These are phyloP conservation scores for Avahi laniger DNA, from an alignment of 2,797 vertebrate species.

Conservation along the genomic window DNA sequence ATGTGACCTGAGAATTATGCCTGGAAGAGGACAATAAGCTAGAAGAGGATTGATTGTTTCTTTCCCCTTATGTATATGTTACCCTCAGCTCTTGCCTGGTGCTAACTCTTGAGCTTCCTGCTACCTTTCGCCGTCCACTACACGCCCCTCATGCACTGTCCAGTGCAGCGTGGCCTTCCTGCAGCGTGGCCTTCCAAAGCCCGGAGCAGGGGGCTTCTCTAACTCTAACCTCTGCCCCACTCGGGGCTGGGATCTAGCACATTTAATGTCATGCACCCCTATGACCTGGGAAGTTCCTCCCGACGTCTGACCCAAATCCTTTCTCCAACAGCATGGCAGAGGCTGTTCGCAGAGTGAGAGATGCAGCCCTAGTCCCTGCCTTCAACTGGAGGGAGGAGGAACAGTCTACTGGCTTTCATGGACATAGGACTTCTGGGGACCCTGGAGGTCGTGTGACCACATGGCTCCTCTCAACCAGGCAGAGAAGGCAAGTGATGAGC, in stretches of 20 bases:
- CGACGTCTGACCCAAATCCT: not conserved
- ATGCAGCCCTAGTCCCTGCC: not conserved
- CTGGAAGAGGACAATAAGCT: not conserved
- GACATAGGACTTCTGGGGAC: not conserved
- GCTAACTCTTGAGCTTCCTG: not conserved
- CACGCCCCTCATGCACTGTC: accelerated
- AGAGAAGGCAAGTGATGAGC: not conserved
- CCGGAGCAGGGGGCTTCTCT: not conserved
- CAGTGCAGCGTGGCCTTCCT: not conserved
- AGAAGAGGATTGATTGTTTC: not conserved
- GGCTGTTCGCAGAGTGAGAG: not conserved
- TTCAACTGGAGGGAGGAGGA: not conserved
- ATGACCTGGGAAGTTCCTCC: not conserved
- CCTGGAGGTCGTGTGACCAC: not conserved
- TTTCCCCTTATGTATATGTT: not conserved
- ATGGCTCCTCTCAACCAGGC: not conserved
- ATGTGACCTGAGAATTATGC: not conserved
- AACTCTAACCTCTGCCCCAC: not conserved
- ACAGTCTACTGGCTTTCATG: not conserved
- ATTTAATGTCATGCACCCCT: not conserved
- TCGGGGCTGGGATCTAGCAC: not conserved
- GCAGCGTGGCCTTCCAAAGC: not conserved
- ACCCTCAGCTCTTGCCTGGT: not conserved
- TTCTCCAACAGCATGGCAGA: not conserved
- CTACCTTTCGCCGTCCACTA: not conserved